These are phyloP conservation scores for Ceratosolen fusciceps DNA, from an alignment of 1,140 invertebrate genomes.

Conservation along the genomic window DNA sequence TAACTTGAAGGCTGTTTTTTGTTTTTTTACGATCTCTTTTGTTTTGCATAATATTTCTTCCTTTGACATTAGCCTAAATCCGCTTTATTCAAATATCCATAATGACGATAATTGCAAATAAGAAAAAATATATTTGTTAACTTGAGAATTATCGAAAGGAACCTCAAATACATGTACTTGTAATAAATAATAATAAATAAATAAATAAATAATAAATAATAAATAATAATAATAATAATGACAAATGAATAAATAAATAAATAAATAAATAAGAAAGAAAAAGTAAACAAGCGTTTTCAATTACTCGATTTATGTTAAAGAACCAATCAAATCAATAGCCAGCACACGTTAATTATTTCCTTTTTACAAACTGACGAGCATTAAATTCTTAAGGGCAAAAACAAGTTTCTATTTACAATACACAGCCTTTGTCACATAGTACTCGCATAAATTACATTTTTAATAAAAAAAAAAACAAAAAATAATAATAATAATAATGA, in stretches of 20 bases:
- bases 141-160: neutral
- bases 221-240: too few relatives aligned
- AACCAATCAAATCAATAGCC: too few relatives aligned
- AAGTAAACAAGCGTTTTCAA: too few relatives aligned
- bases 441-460: conserved; percentile 66
- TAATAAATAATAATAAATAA: too few relatives aligned
- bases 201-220: too few relatives aligned
- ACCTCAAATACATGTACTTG: neutral
- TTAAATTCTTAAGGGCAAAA: conserved; percentile 33
- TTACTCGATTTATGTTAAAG: too few relatives aligned
- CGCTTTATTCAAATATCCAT: conserved; percentile 1
- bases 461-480: conserved; percentile 66
- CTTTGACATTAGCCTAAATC: too few relatives aligned
- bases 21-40: conserved; percentile 18
- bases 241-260: too few relatives aligned
- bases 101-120: neutral
- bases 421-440: conserved; percentile 63
- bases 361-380: too few relatives aligned
- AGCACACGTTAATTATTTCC: too few relatives aligned
- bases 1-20: neutral
- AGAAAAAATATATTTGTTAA: conserved; percentile 9
- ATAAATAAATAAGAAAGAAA: too few relatives aligned
- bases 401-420: conserved; percentile 63
- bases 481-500: too few relatives aligned
- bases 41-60: neutral